Base-by-base conservation (phyloP, 2,113 vertebrate genomes). In the Gobiocypris rarus region DNA sequence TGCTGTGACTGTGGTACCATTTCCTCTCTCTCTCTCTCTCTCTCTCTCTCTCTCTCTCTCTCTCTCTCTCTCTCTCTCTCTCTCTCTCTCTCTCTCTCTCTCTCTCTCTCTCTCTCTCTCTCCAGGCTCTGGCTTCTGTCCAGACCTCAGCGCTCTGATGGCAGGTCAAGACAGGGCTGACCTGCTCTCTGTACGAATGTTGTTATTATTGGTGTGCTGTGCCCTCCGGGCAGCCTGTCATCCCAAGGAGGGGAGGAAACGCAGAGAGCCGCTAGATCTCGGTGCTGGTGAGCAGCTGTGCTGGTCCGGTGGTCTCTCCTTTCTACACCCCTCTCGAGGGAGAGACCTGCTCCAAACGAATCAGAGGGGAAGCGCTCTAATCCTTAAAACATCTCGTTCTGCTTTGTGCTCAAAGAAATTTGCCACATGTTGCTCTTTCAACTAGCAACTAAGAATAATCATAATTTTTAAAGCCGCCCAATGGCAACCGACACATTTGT, bases 131-230 rank as follows among this genome's bases (percentile, higher is more conserved):
- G 95, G 93, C 94, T 93, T 87, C 81, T 83, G 95, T 93, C 95
- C 95, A 95, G 89, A 92, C 94, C 96, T 94, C 95, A 95, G 91
- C 87, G 84, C 91, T 92, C 94, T 95, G 90, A 92, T 92, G 90
- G 93, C 94, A 91, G 93, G 96, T 97, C 96, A 96, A 88, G 91
- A 88, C 93, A 95, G 90, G 92, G 90, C 86, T 96, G 97, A 97
- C 96, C 96, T 94, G 89, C 90, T 93, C 91, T 89, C 93, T 73
- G 86, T 93, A 94, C 90, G 94, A 96, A 96, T 96, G 95, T 96
- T 97, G 96, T 98, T 96, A 95, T 96, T 97, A 97, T 96, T 96
- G 95, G 94, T 88, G 91, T 91, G 91, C 87, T 84, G 85, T 93
- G 93, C 94, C 96, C 96, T 94, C 93, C 86, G 90, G 96, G 96